Evolutionary conservation across 2,888 invertebrate genomes (phyloP), one percentile per base, ranked within the genome.

Genomic region (Drosophila lacicola): DNA sequence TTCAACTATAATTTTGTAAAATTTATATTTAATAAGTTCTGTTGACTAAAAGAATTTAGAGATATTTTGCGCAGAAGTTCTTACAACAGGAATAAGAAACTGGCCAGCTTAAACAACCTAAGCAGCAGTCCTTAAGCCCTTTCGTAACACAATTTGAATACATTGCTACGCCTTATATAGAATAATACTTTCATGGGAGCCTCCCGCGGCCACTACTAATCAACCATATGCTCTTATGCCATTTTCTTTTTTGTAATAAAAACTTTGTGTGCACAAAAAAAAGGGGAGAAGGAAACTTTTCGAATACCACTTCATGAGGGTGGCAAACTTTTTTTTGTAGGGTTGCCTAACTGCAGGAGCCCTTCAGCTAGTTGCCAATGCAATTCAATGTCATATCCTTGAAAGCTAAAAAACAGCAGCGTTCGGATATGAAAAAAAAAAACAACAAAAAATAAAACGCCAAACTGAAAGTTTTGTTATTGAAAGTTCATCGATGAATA

Each of bases 341-440:
- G 19, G 45, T 11, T 72, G 54, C 56, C 55, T 17, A 58, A 54
- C 73, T 78, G 75, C 75, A 69, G 76, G 42, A 42, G 54, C 83
- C 67, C 74, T 87, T 78, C 56, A 66, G 79, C 49, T 70, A 50
- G 75, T 83, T 80, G 65, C 65, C 70, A 69, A 50, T 84, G 88
- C 85, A 88, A 89, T 87, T 89, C 83, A 83, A 83, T 83, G 83
- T 88, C 83, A 89, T 81, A 83, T 84, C 83, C 83, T 83, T 83
- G 89, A 89, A 88, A 84, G 64, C 51, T 47, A 61, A 68, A 76
- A 72, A 73, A 51, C 46, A 44, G 57, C 42, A 42, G 3, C 42
- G 55, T 63, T 17, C 19, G 34, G 56, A 61, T 61, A 51, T 42
- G 49, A 14, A 54, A 39, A 46, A 39, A 50, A 21, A 44, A 29